Evolutionary conservation across 2,888 invertebrate species (phyloP).

Genomic region (Drosophila mimica): DNA sequence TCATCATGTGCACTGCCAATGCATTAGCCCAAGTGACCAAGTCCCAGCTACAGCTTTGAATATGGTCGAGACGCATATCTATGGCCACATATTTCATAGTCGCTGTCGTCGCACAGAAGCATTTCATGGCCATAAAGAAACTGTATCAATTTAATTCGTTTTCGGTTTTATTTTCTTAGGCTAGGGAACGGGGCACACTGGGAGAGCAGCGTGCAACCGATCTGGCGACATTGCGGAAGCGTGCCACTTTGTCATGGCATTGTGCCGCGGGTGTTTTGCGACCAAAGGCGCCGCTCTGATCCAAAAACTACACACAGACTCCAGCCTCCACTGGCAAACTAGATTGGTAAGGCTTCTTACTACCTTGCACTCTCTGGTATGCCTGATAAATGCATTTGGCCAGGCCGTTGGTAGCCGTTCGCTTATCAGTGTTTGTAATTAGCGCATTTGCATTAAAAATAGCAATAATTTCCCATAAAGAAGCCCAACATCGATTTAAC

Average conservation of each 20-base stretch:
- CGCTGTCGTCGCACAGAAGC: slow-evolving; percentile 71
- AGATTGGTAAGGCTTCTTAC: slow-evolving; percentile 13
- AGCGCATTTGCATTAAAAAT: slow-evolving; percentile 82
- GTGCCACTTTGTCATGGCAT: slow-evolving; percentile 77
- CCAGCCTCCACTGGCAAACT: slow-evolving; percentile 18
- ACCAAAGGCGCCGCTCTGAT: slow-evolving; percentile 70
- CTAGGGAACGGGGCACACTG: neutral
- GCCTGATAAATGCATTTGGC: slow-evolving; percentile 66
- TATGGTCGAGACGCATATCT: slow-evolving; percentile 61
- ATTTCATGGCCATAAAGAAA: slow-evolving; percentile 77
- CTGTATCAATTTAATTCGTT: slow-evolving; percentile 79
- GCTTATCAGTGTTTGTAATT: slow-evolving; percentile 81
- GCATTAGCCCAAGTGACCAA: slow-evolving; percentile 63
- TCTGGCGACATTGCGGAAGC: slow-evolving; percentile 78
- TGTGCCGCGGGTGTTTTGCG: slow-evolving; percentile 71
- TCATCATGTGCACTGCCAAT: slow-evolving; percentile 79
- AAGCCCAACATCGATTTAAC: slow-evolving; percentile 58
- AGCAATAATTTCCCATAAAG: slow-evolving; percentile 80
- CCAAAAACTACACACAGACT: neutral
- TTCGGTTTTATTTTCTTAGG: slow-evolving; percentile 56
- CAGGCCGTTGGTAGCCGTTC: slow-evolving; percentile 37
- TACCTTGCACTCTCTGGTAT: slow-evolving; percentile 50
- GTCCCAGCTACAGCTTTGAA: slow-evolving; percentile 14
- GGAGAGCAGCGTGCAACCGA: slow-evolving; percentile 21
- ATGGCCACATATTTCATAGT: slow-evolving; percentile 76